Evolutionary conservation across 2,797 vertebrate species (phyloP), one percentile per base, ranked within the genome.

Genomic region (Protonibea diacanthus): DNA sequence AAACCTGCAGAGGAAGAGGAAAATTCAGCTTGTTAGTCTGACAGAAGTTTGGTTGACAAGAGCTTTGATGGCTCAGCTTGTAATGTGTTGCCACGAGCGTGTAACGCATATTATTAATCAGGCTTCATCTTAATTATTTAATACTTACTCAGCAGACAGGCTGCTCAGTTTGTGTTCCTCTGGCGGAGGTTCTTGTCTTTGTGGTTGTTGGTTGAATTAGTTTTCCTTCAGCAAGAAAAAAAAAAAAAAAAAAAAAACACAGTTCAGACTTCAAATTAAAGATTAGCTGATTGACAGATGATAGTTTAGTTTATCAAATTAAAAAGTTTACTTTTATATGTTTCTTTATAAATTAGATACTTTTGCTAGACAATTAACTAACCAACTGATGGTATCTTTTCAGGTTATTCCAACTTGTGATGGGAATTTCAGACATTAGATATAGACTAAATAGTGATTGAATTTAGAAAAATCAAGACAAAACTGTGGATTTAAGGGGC

Each of bases 151-250:
- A 88, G 91, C 76, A 84, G 76, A 85, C 80, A 51, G 74, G 82
- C 88, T 84, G 80, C 88, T 96, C 96, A 99, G 95, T 99, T 99
- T 94, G 97, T 99, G 88, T 99, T 99, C 96, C 98, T 97, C 96
- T 99, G 98, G 86, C 98, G 98, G 88, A 99, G 95, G 93, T 98
- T 99, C 96, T 99, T 99, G 94, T 99, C 98, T 96, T 99, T 99
- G 93, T 99, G 98, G 95, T 99, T 99, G 96, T 99, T 99, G 94
- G 98, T 99, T 76, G 98, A 99, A 93, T 99, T 99, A 71, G 97
- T 98, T 97, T 99, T 99, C 96, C 98, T 99, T 84, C 20, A 86
- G 59, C 20, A 73, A 77, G 25, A 6, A 78, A 81, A 78, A 18
- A n/a, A 52, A 14, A 0, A 44, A 6, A 53, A 8, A 8, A 21